Conservation (phyloP, 2,113 vertebrate species). For the Osmerus mordax region DNA sequence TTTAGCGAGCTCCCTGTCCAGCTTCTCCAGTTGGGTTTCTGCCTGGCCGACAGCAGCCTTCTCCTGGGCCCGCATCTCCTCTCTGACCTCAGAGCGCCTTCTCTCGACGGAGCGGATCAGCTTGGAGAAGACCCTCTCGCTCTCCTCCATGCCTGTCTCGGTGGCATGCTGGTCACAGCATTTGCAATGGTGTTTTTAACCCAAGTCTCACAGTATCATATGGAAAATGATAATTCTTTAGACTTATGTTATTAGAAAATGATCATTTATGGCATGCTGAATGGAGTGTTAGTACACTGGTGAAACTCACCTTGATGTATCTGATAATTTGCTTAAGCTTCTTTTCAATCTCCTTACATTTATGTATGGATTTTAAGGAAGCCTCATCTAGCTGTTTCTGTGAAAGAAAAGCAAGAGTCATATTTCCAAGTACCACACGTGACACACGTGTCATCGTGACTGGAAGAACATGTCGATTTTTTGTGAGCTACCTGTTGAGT, state of each 20-base stretch:
- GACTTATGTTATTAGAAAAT: not conserved
- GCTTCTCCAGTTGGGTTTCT: not conserved
- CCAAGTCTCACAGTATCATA: not conserved
- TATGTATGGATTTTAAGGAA: not conserved
- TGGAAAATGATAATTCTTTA: not conserved
- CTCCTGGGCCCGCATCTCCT: slow-evolving; percentile 28
- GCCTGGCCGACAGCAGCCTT: not conserved
- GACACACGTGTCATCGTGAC: not conserved
- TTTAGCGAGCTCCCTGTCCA: slow-evolving; percentile 16
- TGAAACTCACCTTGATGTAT: slow-evolving; percentile 1
- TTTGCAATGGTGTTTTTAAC: not conserved
- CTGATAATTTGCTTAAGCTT: not conserved
- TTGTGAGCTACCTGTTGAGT: not conserved
- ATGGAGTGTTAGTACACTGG: not conserved
- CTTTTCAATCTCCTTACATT: not conserved
- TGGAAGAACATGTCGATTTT: not conserved
- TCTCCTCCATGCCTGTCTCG: not conserved
- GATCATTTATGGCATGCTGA: not conserved
- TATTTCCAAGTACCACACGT: not conserved
- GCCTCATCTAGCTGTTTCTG: not conserved
- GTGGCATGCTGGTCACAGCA: slow-evolving; percentile 9
- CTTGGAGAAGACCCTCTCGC: slow-evolving; percentile 7
- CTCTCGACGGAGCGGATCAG: slow-evolving; percentile 17
- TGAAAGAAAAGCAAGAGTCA: not conserved
- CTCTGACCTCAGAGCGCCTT: slow-evolving; percentile 4